phyloP scores from a whole-genome alignment of 2,888 invertebrate genomes.

The Xestia ashworthii region DNA sequence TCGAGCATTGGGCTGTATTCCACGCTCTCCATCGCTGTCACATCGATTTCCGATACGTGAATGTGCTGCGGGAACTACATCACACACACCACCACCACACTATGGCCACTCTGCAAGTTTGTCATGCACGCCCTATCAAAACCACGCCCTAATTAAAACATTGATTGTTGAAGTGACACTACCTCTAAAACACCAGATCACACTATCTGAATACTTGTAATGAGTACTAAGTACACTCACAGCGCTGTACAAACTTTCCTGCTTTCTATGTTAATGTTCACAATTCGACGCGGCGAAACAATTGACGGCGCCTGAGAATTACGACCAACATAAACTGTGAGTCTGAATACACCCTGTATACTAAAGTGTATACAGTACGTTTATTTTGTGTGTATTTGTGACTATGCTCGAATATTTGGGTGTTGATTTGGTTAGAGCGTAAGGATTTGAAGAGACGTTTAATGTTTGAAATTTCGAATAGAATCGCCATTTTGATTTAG shows the following conservation, averaged over 20 bases:
- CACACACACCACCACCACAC: no score
- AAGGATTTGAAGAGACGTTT: neutral
- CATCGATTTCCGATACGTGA: no score
- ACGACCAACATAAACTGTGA: slow-evolving; percentile 48
- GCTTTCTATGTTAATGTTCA: slow-evolving; percentile 73
- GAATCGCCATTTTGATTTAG: neutral
- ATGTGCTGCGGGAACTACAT: no score
- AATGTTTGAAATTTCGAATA: neutral
- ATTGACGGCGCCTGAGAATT: slow-evolving; percentile 50
- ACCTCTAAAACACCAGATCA: neutral
- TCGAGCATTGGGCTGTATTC: no score
- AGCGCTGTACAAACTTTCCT: slow-evolving; percentile 51
- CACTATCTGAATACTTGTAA: slow-evolving; percentile 5
- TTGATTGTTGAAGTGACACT: neutral
- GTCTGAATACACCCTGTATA: slow-evolving; percentile 12
- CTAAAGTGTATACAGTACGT: neutral
- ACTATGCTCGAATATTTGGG: slow-evolving; percentile 4
- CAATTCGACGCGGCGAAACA: slow-evolving; percentile 59
- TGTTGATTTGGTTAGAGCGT: neutral
- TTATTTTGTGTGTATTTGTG: slow-evolving; percentile 16
- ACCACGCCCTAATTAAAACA: no score
- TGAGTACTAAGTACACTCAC: slow-evolving; percentile 12
- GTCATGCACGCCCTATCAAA: no score
- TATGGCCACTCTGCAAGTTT: no score
- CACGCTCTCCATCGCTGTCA: no score